Base-by-base conservation (phyloP, 1,140 invertebrate genomes). In the Sitodiplosis mosellana region DNA sequence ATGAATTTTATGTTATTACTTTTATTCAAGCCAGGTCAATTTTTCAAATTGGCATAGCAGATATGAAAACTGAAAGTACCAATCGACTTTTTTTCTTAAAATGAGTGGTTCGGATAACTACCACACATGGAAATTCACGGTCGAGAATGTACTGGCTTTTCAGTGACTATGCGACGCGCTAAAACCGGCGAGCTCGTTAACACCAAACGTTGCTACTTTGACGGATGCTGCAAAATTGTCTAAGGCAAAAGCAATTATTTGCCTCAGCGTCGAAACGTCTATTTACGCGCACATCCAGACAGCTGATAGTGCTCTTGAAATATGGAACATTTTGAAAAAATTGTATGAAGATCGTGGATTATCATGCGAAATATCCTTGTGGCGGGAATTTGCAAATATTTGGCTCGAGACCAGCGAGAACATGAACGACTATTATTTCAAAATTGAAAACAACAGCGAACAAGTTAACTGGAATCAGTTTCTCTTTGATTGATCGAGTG, bases 401-500 rank as follows among this genome's bases (percentile, higher is more conserved):
- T 7, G 15, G 14, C 15, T 17, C 5, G 36, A 38, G 12, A 14
- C 5, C 14, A 7, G 36, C 36, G 36, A 38, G 3, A 38, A 38
- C 36, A 38, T 38, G 36, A 17, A 14, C 5, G 36, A 38, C 15
- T 38, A 17, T n/a, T 17, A 27, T 19, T 21, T 6, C 17, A 14
- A 19, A 15, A 15, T 5, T 33, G 42, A 41, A 33, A n/a, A 21
- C 11, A 48, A 27, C 27, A 37, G 45, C 27, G 46, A 52, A 48
- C 40, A 54, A 47, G 36, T 34, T 50, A 22, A 38, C 45, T 15
- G 27, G 19, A 7, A 40, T 34, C 2, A 38, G 21, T 8, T 48
- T 52, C 18, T 17, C 37, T n/a, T 21, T 53, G 2, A 43, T 17
- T 33, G 60, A 64, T 37, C 55, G 66, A 46, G 62, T 54, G 57